These are phyloP conservation scores for Melanchra persicariae DNA, from an alignment of 2,888 invertebrate genomes.

Conservation along the genomic window DNA sequence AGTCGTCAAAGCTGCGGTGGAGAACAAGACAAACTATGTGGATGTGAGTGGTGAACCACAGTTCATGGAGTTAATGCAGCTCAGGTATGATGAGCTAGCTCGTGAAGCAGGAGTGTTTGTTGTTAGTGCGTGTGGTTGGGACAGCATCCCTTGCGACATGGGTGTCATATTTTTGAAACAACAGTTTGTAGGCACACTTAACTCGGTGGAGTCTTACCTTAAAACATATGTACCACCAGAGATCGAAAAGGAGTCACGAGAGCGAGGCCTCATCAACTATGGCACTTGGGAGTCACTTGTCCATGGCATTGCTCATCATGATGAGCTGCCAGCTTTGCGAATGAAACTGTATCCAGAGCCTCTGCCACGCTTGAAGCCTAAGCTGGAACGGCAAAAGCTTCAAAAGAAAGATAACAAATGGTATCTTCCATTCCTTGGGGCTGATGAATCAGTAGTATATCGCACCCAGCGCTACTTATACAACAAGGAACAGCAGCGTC, in stretches of 20 bases:
- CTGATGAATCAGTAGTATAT: conserved; percentile 95
- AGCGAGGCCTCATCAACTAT: conserved; percentile 91
- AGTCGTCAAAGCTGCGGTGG: conserved; percentile 97
- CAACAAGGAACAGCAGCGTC: conserved; percentile 92
- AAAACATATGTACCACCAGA: conserved; percentile 67
- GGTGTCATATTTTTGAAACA: conserved; percentile 94
- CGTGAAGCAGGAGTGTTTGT: conserved; percentile 95
- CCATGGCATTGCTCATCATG: conserved; percentile 92
- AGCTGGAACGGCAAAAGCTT: conserved; percentile 88
- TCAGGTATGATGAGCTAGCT: conserved; percentile 94
- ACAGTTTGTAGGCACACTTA: conserved; percentile 93
- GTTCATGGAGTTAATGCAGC: conserved; percentile 96
- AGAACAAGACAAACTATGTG: conserved; percentile 95
- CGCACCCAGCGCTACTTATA: conserved; percentile 95
- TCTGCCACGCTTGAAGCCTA: conserved; percentile 92
- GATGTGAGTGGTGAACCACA: conserved; percentile 98
- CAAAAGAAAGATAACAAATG: conserved; percentile 89
- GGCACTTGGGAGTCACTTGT: conserved; percentile 98
- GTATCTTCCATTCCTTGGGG: conserved; percentile 95
- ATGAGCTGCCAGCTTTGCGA: conserved; percentile 92
- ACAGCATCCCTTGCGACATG: conserved; percentile 97
- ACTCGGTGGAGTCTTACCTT: conserved; percentile 94
- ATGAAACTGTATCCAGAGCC: conserved; percentile 92
- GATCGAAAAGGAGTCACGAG: conserved; percentile 68
- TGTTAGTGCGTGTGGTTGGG: conserved; percentile 98